Evolutionary conservation across 1,140 invertebrate species (phyloP).

Genomic region (Bemisia tabaci): DNA sequence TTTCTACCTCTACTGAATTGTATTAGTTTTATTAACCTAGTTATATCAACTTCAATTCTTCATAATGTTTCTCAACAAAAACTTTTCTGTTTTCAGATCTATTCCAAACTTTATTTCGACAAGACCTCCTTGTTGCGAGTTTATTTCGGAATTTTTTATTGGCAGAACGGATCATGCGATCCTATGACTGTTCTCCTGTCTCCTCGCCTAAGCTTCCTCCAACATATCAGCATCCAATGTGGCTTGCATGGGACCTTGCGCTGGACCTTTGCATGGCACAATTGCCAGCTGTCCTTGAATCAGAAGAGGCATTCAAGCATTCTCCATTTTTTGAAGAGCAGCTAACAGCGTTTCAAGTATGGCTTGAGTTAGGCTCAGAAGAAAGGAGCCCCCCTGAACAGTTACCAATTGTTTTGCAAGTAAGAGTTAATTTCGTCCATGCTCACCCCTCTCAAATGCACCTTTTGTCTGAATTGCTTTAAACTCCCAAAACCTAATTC

Average conservation of each 20-base stretch:
- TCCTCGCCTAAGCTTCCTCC: conserved; percentile 81
- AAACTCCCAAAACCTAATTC: not conserved
- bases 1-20: no score
- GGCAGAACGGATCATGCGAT: conserved; percentile 89
- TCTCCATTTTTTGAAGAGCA: conserved; percentile 96
- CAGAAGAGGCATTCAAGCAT: conserved; percentile 51
- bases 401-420: conserved; percentile 92
- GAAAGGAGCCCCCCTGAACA: conserved; percentile 79
- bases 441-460: no score
- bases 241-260: conserved; percentile 93
- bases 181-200: conserved; percentile 90
- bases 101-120: conserved; percentile 93
- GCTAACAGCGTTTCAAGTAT: conserved; percentile 95
- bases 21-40: no score
- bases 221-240: conserved; percentile 81
- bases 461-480: not conserved
- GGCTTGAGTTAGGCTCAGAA: conserved; percentile 73
- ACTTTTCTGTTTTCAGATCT: conserved; percentile 58
- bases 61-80: no score
- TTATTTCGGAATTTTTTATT: conserved; percentile 95
- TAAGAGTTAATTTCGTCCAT: no score
- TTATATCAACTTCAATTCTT: no score
- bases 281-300: conserved; percentile 58
- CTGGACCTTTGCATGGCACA: conserved; percentile 86
- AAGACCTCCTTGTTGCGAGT: conserved; percentile 95